phyloP scores from a whole-genome alignment of 2,797 vertebrate species.

The Aphelocoma californica region DNA sequence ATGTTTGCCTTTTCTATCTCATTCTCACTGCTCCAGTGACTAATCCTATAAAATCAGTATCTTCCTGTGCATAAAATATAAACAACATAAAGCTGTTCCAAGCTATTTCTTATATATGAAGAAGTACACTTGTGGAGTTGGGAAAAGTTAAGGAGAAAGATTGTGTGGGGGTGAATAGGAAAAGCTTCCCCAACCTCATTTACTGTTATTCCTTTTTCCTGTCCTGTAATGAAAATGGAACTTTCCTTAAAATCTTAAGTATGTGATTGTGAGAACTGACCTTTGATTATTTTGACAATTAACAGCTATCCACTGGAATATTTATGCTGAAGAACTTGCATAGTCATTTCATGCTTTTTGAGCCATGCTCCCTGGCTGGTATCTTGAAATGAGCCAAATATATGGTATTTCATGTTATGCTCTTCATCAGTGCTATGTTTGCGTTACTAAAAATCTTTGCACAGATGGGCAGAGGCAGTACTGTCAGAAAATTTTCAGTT shows the following conservation, averaged over 20 bases:
- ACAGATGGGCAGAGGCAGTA: slow-evolving; percentile 63
- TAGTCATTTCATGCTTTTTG: slow-evolving; percentile 20
- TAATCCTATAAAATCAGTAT: slow-evolving; percentile 50
- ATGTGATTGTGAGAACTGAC: background rate
- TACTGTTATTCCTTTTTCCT: background rate
- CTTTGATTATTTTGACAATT: background rate
- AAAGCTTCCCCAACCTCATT: background rate
- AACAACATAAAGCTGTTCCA: background rate
- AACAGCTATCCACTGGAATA: background rate
- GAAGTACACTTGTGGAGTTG: background rate
- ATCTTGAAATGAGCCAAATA: slow-evolving; percentile 8
- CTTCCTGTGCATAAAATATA: slow-evolving; percentile 30
- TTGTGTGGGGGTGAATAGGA: background rate
- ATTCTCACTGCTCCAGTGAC: background rate
- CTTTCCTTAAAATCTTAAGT: background rate
- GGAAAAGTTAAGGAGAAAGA: background rate
- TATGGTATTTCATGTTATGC: slow-evolving; percentile 27
- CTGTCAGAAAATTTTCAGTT: slow-evolving; percentile 61
- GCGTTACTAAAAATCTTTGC: slow-evolving; percentile 45
- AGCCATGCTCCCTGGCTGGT: background rate
- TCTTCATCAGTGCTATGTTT: slow-evolving; percentile 45
- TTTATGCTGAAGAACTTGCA: background rate
- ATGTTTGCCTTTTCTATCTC: slow-evolving; percentile 49
- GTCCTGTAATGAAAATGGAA: background rate
- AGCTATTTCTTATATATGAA: background rate